Evolutionary conservation across 2,888 invertebrate species (phyloP).

Genomic region (Idaea dimidiata): DNA sequence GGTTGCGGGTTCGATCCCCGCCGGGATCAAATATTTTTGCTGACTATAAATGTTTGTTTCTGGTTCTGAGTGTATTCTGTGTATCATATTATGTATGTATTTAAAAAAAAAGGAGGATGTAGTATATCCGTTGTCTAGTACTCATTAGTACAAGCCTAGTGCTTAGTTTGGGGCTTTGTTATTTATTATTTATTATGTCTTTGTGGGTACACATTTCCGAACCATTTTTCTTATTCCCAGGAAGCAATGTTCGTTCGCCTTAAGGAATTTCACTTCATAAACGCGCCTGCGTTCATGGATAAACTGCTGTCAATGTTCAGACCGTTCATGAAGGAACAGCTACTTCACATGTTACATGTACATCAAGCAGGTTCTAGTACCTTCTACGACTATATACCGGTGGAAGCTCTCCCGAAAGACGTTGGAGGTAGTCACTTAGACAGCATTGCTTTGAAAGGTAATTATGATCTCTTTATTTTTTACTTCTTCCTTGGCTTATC

Average conservation of each 20-base stretch:
- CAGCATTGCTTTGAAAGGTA: slow-evolving; percentile 41
- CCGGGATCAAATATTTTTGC: no score
- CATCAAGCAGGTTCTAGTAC: slow-evolving; percentile 70
- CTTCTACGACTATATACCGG: slow-evolving; percentile 75
- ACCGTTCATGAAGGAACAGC: slow-evolving; percentile 86
- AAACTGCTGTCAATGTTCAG: slow-evolving; percentile 83
- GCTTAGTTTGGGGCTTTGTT: no score
- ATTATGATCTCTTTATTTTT: background rate
- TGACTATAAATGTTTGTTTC: no score
- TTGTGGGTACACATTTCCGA: no score
- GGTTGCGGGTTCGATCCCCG: no score
- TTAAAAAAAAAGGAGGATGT: no score
- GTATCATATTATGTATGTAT: no score
- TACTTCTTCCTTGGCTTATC: no score
- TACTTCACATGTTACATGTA: slow-evolving; percentile 73
- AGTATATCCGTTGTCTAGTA: no score
- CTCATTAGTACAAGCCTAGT: no score
- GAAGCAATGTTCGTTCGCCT: slow-evolving; percentile 82
- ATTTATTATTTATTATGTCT: no score
- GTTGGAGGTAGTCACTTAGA: slow-evolving; percentile 74
- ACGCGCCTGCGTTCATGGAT: slow-evolving; percentile 84
- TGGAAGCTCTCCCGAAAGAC: slow-evolving; percentile 79
- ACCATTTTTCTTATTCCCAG: slow-evolving; percentile 51
- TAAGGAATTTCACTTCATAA: slow-evolving; percentile 85
- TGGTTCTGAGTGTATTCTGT: no score